Evolutionary conservation across 23 tunicate species (phyloP), one percentile per base, ranked within the genome.

Genomic region (Halocynthia roretzi): DNA sequence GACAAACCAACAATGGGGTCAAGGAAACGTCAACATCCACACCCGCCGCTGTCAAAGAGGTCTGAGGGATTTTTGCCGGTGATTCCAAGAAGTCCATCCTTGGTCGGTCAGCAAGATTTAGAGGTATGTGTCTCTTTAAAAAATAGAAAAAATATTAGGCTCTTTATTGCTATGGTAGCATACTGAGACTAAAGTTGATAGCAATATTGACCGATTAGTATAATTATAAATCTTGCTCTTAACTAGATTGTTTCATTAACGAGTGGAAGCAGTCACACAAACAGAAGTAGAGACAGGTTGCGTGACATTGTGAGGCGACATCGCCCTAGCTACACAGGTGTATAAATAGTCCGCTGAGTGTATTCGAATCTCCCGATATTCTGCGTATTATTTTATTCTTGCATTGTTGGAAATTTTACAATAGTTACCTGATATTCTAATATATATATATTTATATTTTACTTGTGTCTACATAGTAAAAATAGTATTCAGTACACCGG

Each of bases 251-350:
- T 72, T 61, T 85, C 90, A 15, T 51, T 85, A 61, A 85, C 83
- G 68, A 85, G 90, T 51, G 71, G 72, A 52, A 74, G 71, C 21
- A 78, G 80, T 67, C 40, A 23, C 63, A 48, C 50, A 23, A 61
- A 53, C 19, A 85, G 90, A 85, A 85, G 76, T 61, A 85, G 67
- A 56, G 72, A 79, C 6, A 54, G 72, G 10, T 60, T 85, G 54
- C 31, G 49, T 53, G 90, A 85, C 19, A 85, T 85, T n/a, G 84
- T 77, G 10, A 73, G 68, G 44, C 48, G 90, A 72, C 90, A 85
- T 66, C 77, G 74, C 15, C 82, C 82, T 82, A 76, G 44, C 21
- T 15, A 0, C 44, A 31, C 44, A 68, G 12, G 22, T 68, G 18
- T 15, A 68, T 68, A 19, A 68, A 68, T 15, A 11, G 44, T 21